phyloP scores from a whole-genome alignment of 64 coral and sea anemone genomes.

The Porites australiensis region DNA sequence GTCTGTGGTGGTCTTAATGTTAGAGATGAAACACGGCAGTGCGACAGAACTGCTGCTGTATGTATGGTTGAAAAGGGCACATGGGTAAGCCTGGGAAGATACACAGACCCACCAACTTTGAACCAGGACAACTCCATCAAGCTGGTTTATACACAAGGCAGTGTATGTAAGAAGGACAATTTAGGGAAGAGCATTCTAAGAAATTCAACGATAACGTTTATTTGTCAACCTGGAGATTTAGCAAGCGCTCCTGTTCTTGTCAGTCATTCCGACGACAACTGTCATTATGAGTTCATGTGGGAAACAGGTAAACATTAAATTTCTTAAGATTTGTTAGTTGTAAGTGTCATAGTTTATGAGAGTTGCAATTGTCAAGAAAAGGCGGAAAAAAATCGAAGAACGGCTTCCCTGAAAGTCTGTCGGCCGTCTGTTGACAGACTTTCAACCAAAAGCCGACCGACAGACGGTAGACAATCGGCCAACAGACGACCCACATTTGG shows the following conservation, averaged over 20 bases:
- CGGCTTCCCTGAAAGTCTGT: too few relatives aligned
- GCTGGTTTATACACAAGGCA: constrained; percentile 71
- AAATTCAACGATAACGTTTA: constrained; percentile 80
- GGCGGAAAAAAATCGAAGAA: too few relatives aligned
- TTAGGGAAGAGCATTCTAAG: constrained; percentile 21
- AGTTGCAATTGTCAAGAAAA: too few relatives aligned
- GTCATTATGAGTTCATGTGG: constrained; percentile 83
- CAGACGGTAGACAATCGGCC: too few relatives aligned
- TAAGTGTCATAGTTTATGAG: too few relatives aligned
- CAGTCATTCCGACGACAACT: constrained; percentile 68
- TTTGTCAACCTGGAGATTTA: constrained; percentile 88
- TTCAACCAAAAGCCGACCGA: too few relatives aligned
- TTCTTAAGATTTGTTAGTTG: background rate
- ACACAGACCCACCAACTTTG: constrained; percentile 45
- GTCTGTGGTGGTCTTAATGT: constrained; percentile 77
- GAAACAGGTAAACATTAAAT: constrained; percentile 55
- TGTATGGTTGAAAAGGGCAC: constrained; percentile 73
- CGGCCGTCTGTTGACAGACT: too few relatives aligned
- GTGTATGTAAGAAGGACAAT: constrained; percentile 68
- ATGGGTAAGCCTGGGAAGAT: constrained; percentile 65
- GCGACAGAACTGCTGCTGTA: constrained; percentile 58
- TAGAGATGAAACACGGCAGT: constrained; percentile 38
- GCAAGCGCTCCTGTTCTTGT: constrained; percentile 87
- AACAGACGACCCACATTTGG: too few relatives aligned
- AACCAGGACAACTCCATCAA: constrained; percentile 79